These are phyloP conservation scores for Agonopterix alstromeriana DNA, from an alignment of 2,888 invertebrate genomes.

Conservation along the genomic window DNA sequence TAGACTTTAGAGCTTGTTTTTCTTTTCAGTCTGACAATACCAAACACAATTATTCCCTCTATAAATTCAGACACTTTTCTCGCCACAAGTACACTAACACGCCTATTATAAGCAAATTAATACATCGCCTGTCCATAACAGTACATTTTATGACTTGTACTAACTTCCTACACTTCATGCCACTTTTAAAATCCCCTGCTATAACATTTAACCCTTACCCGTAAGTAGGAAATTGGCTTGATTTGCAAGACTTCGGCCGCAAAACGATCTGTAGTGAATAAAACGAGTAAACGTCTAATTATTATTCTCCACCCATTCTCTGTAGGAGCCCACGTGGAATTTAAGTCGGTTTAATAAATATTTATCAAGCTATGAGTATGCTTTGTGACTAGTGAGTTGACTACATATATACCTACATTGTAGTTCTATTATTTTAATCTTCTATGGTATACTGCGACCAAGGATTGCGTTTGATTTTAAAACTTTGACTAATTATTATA, in stretches of 20 bases:
- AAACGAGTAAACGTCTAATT: not conserved
- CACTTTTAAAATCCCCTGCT: not conserved
- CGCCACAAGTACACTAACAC: too few species aligned
- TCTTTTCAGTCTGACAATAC: too few species aligned
- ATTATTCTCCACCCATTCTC: conserved; percentile 13
- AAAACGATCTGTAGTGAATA: too few species aligned
- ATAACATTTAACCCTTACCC: not conserved
- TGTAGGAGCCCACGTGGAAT: conserved; percentile 16
- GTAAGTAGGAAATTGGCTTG: too few species aligned
- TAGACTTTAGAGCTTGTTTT: too few species aligned
- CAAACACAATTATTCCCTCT: too few species aligned
- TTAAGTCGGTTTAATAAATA: conserved; percentile 5
- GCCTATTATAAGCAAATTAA: conserved; percentile 8
- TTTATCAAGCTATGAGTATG: conserved; percentile 5
- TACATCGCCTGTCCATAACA: conserved; percentile 6
- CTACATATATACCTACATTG: not conserved
- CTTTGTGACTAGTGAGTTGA: not conserved
- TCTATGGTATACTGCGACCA: too few species aligned
- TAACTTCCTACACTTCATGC: not conserved
- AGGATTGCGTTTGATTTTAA: too few species aligned
- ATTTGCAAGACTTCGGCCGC: too few species aligned
- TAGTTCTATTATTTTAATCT: not conserved
- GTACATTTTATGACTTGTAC: not conserved
- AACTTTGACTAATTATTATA: too few species aligned
- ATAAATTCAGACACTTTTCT: too few species aligned